Evolutionary conservation across 2,888 invertebrate species (phyloP).

Genomic region (Lycia hirtaria): DNA sequence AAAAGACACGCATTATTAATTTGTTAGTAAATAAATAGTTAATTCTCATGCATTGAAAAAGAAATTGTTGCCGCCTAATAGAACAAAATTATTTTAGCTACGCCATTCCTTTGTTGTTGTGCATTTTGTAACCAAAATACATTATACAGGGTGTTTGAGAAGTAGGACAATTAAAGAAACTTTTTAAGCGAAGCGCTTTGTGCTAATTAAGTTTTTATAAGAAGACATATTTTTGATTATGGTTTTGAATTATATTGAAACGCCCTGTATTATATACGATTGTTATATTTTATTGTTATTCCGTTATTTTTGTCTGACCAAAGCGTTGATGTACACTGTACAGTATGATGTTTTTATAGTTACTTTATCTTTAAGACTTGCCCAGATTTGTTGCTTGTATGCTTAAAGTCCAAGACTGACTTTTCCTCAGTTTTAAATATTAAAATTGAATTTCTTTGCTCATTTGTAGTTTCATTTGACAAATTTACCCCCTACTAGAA

Average conservation of each 20-base stretch:
- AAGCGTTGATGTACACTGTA: neutral
- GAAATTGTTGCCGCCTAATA: slow-evolving; percentile 35
- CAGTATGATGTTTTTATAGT: neutral
- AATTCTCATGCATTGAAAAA: neutral
- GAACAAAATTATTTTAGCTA: slow-evolving; percentile 27
- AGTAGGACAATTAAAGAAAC: neutral
- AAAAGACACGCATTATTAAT: too few relatives aligned
- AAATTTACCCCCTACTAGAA: neutral
- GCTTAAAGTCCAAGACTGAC: slow-evolving; percentile 40
- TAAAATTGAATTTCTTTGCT: slow-evolving; percentile 43
- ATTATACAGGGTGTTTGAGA: slow-evolving; percentile 2
- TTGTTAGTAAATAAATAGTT: neutral
- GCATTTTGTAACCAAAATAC: slow-evolving; percentile 7
- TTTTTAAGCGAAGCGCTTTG: neutral
- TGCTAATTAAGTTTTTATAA: neutral
- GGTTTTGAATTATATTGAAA: neutral
- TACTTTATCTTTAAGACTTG: slow-evolving; percentile 10
- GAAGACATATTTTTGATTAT: neutral
- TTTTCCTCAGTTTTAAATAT: slow-evolving; percentile 36
- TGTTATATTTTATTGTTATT: slow-evolving; percentile 2
- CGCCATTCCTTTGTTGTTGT: slow-evolving; percentile 26
- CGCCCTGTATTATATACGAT: neutral
- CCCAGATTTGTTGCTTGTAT: slow-evolving; percentile 32
- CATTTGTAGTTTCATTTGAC: slow-evolving; percentile 33
- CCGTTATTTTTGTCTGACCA: slow-evolving; percentile 5